Evolutionary conservation across 2,888 invertebrate species (phyloP), one percentile per base, ranked within the genome.

Genomic region (Eupeodes luniger): DNA sequence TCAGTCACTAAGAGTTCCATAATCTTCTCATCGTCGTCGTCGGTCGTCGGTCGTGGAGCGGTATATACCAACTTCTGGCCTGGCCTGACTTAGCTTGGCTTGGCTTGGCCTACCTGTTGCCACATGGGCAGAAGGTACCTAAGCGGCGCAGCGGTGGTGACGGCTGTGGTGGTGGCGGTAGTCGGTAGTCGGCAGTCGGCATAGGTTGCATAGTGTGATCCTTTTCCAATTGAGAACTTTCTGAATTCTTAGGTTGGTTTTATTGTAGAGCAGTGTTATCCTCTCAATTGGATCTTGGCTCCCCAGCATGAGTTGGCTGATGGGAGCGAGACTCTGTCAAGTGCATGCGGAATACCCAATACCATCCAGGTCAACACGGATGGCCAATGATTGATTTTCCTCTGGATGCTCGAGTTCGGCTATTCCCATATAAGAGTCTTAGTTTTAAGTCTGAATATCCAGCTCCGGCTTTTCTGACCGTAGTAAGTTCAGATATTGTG

Each of bases 341-440:
- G 88, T 88, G 88, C 74, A 81, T 70, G 76, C 51, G n/a, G 51
- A 40, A 40, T 5, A 40, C 40, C 40, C 4, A 88, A 75, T 81
- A 64, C 72, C 76, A 88, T 84, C 55, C 80, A 81, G 84, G 84
- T 88, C 87, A 80, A 74, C 69, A 74, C 74, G 78, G 67, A 88
- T 85, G 84, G 77, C 78, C 84, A 85, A 85, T 88, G 88, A 88
- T 88, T 88, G 88, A 88, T 88, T 88, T 67, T 81, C 47, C 47
- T 55, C 44, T 82, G 40, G 82, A 34, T 86, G 79, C 51, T 61
- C 86, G 80, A 87, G 49, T 80, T 84, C 55, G 64, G 59, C 27
- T 19, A 0, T 19, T 80, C 9, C 40, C 66, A 76, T 5, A 27
- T n/a, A 49, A 49, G 9, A 69, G 11, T 10, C 5, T 19, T 53